Percentiles rank a stretch among this genome's conserved stretches.
These are phyloP conservation scores for Diphyllodes magnificus DNA, from an alignment of 2,113 vertebrate genomes.

Conservation along the genomic window DNA sequence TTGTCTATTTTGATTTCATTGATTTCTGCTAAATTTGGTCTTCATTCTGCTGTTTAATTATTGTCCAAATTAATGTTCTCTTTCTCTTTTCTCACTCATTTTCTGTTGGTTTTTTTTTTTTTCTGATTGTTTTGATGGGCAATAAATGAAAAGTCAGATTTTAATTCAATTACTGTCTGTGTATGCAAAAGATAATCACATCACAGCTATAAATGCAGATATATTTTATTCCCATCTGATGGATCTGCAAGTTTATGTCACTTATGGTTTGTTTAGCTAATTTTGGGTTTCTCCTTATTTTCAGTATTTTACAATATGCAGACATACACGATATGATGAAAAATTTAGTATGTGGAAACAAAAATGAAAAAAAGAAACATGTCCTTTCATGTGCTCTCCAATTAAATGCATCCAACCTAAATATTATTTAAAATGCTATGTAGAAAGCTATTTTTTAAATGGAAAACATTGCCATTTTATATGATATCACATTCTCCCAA, in stretches of 20 bases:
- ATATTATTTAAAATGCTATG: background rate
- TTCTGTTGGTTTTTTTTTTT: background rate
- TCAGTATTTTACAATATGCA: background rate
- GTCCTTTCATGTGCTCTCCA: background rate
- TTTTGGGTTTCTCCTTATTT: background rate
- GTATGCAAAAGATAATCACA: background rate
- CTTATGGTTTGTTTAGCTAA: background rate
- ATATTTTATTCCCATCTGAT: background rate
- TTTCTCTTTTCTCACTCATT: background rate
- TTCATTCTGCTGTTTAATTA: background rate
- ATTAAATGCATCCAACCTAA: background rate
- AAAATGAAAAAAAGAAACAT: background rate
- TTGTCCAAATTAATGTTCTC: background rate
- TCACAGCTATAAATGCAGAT: background rate
- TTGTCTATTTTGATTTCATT: background rate
- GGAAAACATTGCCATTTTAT: background rate
- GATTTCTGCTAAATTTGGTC: background rate
- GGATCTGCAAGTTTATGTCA: background rate
- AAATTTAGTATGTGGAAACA: background rate
- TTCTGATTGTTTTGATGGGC: background rate
- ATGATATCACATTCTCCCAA: background rate
- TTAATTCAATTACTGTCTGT: background rate
- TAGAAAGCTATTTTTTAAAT: background rate
- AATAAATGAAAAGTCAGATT: background rate
- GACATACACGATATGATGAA: background rate